A percentile compares a stretch with the other conserved stretches of the same genome.
Conservation (phyloP, 2,888 invertebrate species). For the Nephrocerus scutellatus region DNA sequence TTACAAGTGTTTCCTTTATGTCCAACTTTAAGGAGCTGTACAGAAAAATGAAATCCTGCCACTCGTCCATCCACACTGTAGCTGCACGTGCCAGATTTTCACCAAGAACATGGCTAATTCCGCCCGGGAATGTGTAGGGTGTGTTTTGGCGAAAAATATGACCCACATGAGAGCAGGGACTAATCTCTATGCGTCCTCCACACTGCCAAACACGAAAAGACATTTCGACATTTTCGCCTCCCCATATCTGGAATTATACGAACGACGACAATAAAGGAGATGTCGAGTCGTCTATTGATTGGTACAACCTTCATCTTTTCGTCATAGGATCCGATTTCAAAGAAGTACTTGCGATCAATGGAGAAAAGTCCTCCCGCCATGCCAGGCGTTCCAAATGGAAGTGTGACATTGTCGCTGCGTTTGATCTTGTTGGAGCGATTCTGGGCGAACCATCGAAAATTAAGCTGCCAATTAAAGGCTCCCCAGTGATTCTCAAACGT, state of each 20-base stretch:
- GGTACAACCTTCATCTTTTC: slow-evolving; percentile 76
- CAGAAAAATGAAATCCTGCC: slow-evolving; percentile 86
- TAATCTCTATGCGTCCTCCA: slow-evolving; percentile 83
- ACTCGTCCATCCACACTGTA: slow-evolving; percentile 97
- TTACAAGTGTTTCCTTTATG: slow-evolving; percentile 25
- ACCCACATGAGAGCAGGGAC: slow-evolving; percentile 88
- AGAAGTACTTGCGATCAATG: slow-evolving; percentile 78
- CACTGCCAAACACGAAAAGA: slow-evolving; percentile 97
- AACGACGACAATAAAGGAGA: neutral
- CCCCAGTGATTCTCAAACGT: slow-evolving; percentile 92
- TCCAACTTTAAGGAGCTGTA: slow-evolving; percentile 61
- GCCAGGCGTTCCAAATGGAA: slow-evolving; percentile 74
- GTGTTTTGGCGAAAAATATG: slow-evolving; percentile 89
- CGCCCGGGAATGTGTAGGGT: slow-evolving; percentile 93
- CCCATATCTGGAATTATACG: slow-evolving; percentile 65
- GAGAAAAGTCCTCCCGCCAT: slow-evolving; percentile 89
- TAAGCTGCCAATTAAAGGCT: slow-evolving; percentile 96
- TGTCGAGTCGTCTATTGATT: no score
- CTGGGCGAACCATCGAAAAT: slow-evolving; percentile 55
- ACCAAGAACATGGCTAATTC: slow-evolving; percentile 70
- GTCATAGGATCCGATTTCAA: slow-evolving; percentile 81
- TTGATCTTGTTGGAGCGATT: slow-evolving; percentile 29
- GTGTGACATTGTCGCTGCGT: slow-evolving; percentile 56
- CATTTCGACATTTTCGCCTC: slow-evolving; percentile 95
- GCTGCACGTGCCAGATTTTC: slow-evolving; percentile 89